Base-by-base conservation (phyloP, 1,140 invertebrate species). In the Danaus plexippus region DNA sequence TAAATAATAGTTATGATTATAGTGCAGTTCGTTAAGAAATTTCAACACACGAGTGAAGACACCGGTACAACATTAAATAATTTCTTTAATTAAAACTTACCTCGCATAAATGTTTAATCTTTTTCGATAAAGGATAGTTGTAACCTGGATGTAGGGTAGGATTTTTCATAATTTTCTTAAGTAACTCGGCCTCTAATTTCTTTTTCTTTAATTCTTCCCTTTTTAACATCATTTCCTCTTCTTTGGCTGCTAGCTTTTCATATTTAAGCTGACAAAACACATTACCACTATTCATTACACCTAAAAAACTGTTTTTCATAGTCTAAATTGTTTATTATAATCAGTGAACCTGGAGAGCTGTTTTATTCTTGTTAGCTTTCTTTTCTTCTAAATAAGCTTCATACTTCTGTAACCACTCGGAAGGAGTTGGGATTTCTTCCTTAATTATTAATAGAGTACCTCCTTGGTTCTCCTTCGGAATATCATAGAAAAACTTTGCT, bases 151-250 rank as follows among this genome's bases (percentile, higher is more conserved):
- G 77, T 54, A 68, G 60, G 1, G 59, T 73, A 22, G 80, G 80
- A 56, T 80, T 79, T 61, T 83, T 83, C 75, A 78, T 77, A 15
- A 79, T 67, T 54, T 80, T 80, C 54, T 66, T 71, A n/a, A 73
- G 12, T 9, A 77, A 18, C 11, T 61, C 50, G 43, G 64, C 67
- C 67, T 83, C 72, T 46, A 61, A 40, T 52, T 73, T 83, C 45
- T 71, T 66, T 52, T 73, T 70, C 44, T 56, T 65, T 13, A 62
- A 12, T 49, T 76, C 64, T 59, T 73, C 64, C 51, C 52, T 70
- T 63, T 75, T 77, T n/a, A 56, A 5, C 13, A 57, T 62, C 13
- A 59, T 57, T 46, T 67, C 41, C 66, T 75, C 69, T 43, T 56
- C 57, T 68, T 75, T 75, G 8, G 64, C 71, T 64, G 61, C 60